Base-by-base conservation (phyloP, 1,140 invertebrate genomes). In the Araneus ventricosus region DNA sequence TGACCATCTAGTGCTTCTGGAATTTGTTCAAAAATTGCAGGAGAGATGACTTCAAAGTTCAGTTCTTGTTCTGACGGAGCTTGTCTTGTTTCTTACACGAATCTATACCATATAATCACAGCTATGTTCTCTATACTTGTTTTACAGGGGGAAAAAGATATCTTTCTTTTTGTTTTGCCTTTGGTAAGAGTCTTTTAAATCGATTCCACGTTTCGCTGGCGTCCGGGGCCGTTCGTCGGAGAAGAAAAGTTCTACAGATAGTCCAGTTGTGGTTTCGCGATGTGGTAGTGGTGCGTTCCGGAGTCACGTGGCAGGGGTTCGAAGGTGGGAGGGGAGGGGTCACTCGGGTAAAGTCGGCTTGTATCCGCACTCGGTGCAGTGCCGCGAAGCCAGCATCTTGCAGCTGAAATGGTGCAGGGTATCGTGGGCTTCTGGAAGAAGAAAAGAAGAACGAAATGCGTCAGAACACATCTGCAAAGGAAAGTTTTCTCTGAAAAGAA, bases 331-430 rank as follows among this genome's bases (percentile, higher is more conserved):
- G 61, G 24, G 39, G 70, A 30, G 70, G 79, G 79, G 30, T 94
- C 93, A 94, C 61, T 94, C 94, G n/a, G 94, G 92, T 37, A 94
- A 39, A 37, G 79, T 27, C 22, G 94, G 92, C 45, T 95, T 95
- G 93, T 94, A 94, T 37, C 94, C 93, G 87, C 94, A 95, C 27
- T 95, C 95, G 41, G 94, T 94, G 88, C 95, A 95, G 52, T 95
- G 95, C 45, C 95, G 92, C 17, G 94, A 94, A 39, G 94, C 94
- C 89, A 95, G 90, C 95, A 95, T 95, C 91, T 95, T 95, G 93
- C 95, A 95, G n/a, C 95, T 95, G 91, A 95, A 95, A 79, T 94
- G 95, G 90, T 95, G 95, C 4, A 95, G 94, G 17, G 95, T 95
- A 92, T 95, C 95, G 94, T 95, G 95, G 45, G 95, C 95, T 94